phyloP scores from a whole-genome alignment of 2,797 vertebrate genomes.

The Galagoides demidoff region DNA sequence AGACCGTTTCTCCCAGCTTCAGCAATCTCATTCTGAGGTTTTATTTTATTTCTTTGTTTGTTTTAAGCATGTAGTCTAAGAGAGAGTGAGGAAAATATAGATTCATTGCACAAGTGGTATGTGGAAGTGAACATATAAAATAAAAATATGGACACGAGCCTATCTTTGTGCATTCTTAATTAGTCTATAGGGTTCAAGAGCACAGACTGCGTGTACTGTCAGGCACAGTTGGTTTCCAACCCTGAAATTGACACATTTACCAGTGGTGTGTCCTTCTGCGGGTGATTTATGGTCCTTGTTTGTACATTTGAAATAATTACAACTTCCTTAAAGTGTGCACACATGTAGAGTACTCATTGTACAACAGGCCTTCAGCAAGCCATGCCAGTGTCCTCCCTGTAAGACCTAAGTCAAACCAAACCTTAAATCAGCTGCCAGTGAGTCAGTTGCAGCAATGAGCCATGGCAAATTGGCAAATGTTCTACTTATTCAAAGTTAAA shows the following conservation, averaged over 20 bases:
- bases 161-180: neutral
- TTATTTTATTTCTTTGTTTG: no score
- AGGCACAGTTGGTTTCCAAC: neutral
- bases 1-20: neutral
- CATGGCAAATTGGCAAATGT: neutral
- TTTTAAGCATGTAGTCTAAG: neutral
- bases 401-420: slow-evolving; percentile 9
- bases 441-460: neutral
- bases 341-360: neutral
- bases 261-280: neutral
- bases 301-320: neutral
- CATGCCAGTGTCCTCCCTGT: neutral
- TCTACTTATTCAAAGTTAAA: neutral
- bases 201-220: no score
- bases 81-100: neutral
- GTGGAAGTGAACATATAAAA: neutral
- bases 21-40: neutral
- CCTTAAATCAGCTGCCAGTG: neutral
- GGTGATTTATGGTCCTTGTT: neutral
- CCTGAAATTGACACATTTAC: neutral
- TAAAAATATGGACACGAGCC: neutral
- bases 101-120: neutral
- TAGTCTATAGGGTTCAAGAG: neutral
- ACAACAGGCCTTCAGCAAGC: neutral
- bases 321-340: neutral